Conservation (phyloP, 2,113 vertebrate genomes). For the Xyrauchen texanus region DNA sequence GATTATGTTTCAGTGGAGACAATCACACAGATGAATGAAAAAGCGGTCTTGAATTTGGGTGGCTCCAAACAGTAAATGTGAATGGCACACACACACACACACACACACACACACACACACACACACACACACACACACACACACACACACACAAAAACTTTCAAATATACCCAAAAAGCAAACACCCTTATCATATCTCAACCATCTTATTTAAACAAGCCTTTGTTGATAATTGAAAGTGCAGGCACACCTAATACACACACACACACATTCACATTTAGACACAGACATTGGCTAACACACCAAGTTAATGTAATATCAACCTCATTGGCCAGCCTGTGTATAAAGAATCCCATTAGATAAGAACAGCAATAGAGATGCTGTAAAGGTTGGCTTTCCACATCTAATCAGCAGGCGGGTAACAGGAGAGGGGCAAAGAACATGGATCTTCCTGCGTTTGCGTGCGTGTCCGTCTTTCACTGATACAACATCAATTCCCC, state of each 20-base stretch:
- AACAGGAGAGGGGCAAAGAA: conserved; percentile 42
- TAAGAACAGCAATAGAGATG: conserved; percentile 30
- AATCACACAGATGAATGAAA: conserved; percentile 35
- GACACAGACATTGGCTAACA: conserved; percentile 3
- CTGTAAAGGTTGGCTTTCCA: conserved; percentile 44
- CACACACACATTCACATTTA: not conserved
- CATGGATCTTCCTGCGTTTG: conserved; percentile 9
- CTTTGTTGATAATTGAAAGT: too few relatives aligned
- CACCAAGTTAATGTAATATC: conserved; percentile 14
- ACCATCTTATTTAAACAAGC: too few relatives aligned
- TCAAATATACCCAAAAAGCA: too few relatives aligned
- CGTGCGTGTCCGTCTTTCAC: conserved; percentile 3
- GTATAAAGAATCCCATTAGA: conserved; percentile 40
- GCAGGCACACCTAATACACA: not conserved
- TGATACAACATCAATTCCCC: conserved; percentile 19
- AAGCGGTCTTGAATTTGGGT: conserved; percentile 3
- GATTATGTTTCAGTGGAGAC: conserved; percentile 31
- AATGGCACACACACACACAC: conserved; percentile 11
- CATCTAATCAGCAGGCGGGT: conserved; percentile 45
- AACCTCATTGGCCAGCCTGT: conserved; percentile 30
- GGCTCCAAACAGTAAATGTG: not conserved
- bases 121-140: conserved; percentile 22
- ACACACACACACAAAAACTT: not conserved
- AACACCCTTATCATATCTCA: too few relatives aligned
- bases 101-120: not conserved